Percentiles rank a stretch among this genome's conserved stretches.
phyloP scores from a whole-genome alignment of 2,888 invertebrate genomes.

The Rhingia rostrata region DNA sequence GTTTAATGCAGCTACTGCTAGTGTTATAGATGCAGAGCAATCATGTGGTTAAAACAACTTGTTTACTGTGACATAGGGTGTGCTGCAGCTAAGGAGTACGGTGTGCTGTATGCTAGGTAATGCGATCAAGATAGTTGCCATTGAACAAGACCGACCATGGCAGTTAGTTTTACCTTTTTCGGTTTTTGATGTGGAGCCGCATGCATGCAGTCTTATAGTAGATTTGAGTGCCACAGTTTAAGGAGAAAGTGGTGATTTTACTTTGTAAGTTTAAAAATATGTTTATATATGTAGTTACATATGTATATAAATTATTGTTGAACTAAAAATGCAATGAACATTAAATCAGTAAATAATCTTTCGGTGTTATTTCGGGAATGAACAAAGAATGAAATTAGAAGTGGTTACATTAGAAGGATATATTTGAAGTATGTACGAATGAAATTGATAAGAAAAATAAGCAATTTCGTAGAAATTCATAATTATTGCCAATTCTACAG shows the following conservation, averaged over 20 bases:
- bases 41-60: slow-evolving; percentile 52
- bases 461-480: too few species aligned
- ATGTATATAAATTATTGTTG: too few species aligned
- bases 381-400: too few species aligned
- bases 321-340: too few species aligned
- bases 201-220: slow-evolving; percentile 24
- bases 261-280: slow-evolving; percentile 42
- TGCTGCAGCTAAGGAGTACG: slow-evolving; percentile 2
- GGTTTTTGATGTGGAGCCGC: slow-evolving; percentile 59
- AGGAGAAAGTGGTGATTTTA: slow-evolving; percentile 62
- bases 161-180: slow-evolving; percentile 57
- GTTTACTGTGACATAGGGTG: slow-evolving; percentile 19
- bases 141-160: slow-evolving; percentile 65
- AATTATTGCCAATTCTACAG: too few species aligned
- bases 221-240: slow-evolving; percentile 16
- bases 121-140: slow-evolving; percentile 51
- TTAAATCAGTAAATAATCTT: too few species aligned
- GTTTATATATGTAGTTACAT: too few species aligned
- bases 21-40: slow-evolving; percentile 25
- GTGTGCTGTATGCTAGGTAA: slow-evolving; percentile 36
- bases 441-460: too few species aligned
- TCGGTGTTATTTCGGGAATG: too few species aligned
- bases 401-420: too few species aligned
- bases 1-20: slow-evolving; percentile 35
- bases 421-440: too few species aligned